Conservation (phyloP, 2,797 vertebrate species). For the Heliangelus exortis region DNA sequence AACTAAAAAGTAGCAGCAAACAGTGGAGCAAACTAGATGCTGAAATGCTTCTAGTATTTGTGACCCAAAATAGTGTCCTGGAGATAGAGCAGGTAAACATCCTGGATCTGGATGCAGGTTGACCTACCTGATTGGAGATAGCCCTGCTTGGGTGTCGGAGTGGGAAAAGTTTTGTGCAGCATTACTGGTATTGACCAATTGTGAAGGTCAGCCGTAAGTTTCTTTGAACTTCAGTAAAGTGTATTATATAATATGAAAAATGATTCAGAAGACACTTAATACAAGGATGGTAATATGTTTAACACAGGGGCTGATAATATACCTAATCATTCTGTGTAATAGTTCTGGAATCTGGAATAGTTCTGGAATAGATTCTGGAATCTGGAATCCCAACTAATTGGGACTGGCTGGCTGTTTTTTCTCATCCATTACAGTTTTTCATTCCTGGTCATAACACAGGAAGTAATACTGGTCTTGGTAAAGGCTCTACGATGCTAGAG, state of each 20-base stretch:
- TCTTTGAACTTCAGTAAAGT: not conserved
- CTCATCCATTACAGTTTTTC: not conserved
- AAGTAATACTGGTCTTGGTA: not conserved
- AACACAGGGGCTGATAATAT: not conserved
- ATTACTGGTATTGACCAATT: accelerated
- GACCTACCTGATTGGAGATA: not conserved
- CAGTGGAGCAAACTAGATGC: not conserved
- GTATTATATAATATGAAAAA: not conserved
- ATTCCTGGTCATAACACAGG: not conserved
- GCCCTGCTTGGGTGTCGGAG: accelerated
- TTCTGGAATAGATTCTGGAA: too few species aligned
- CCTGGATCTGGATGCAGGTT: not conserved
- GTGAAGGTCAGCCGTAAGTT: not conserved
- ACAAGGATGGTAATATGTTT: not conserved
- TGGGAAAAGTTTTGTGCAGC: not conserved
- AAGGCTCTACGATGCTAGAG: not conserved
- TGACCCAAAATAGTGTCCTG: not conserved
- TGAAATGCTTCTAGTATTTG: not conserved
- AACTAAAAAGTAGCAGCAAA: not conserved
- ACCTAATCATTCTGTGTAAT: not conserved
- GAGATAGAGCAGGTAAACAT: accelerated
- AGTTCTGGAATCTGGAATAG: not conserved
- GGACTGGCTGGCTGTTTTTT: not conserved
- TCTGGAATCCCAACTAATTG: too few species aligned
- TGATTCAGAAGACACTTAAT: not conserved